These are phyloP conservation scores for Aporophyla lueneburgensis DNA, from an alignment of 2,888 invertebrate species.

Conservation along the genomic window DNA sequence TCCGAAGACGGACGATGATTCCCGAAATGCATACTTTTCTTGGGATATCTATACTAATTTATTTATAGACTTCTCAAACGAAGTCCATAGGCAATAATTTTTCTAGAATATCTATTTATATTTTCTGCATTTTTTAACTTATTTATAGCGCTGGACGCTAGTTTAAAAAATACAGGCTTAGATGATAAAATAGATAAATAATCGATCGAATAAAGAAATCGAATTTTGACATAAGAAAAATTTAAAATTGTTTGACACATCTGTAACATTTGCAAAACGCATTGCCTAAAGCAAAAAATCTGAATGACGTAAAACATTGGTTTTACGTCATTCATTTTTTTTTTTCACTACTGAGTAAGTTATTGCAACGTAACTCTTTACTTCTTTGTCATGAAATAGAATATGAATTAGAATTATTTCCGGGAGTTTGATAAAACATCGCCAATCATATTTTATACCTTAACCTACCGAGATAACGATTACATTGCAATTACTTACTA, in stretches of 20 bases:
- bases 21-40: neutral
- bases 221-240: conserved; percentile 1
- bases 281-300: neutral
- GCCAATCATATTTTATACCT: neutral
- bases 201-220: conserved; percentile 2
- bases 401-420: neutral
- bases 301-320: neutral
- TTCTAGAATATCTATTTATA: conserved; percentile 29
- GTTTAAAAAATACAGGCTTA: conserved; percentile 22
- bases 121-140: conserved; percentile 47
- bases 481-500: neutral
- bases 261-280: neutral
- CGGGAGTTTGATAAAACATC: neutral
- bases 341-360: no score
- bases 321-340: no score
- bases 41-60: conserved; percentile 3
- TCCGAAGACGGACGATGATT: neutral
- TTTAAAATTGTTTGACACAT: neutral
- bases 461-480: neutral
- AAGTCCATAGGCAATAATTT: conserved; percentile 25
- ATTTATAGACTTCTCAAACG: conserved; percentile 13
- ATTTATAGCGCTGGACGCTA: conserved; percentile 49
- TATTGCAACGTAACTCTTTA: neutral
- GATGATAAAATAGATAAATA: conserved; percentile 1
- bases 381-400: neutral